A percentile compares a stretch with the other conserved stretches of the same genome.
phyloP scores from a whole-genome alignment of 2,888 invertebrate genomes.

The Caradrina clavipalpis region DNA sequence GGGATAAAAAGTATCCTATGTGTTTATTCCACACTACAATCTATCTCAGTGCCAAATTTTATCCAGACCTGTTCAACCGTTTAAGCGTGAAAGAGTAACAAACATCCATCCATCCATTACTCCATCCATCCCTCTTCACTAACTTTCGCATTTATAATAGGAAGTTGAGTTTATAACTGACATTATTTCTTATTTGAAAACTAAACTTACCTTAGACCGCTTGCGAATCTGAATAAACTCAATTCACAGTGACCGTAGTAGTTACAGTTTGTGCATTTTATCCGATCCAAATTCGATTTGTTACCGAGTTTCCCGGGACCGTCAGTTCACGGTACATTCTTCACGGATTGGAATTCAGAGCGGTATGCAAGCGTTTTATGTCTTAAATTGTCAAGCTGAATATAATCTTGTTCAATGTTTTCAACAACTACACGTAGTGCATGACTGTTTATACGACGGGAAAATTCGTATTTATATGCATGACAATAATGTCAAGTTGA shows the following conservation, averaged over 20 bases:
- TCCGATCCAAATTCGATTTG: conserved; percentile 22
- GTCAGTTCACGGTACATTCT: not conserved
- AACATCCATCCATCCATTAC: too few relatives aligned
- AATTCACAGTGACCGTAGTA: not conserved
- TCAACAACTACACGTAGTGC: not conserved
- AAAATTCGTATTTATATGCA: not conserved
- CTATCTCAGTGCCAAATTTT: too few relatives aligned
- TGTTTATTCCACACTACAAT: too few relatives aligned
- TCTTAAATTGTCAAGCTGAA: not conserved
- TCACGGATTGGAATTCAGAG: conserved; percentile 16
- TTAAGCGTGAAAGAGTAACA: too few relatives aligned
- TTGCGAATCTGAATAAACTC: conserved; percentile 3
- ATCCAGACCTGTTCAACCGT: too few relatives aligned
- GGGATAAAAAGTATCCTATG: too few relatives aligned
- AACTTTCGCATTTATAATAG: too few relatives aligned
- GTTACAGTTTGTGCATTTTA: conserved; percentile 9
- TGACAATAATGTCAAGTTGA: not conserved
- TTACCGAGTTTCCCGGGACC: conserved; percentile 10
- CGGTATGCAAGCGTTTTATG: not conserved
- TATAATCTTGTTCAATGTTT: not conserved
- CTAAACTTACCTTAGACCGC: too few relatives aligned
- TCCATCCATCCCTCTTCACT: too few relatives aligned
- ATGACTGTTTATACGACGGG: not conserved
- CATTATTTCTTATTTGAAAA: too few relatives aligned
- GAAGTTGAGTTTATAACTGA: too few relatives aligned